Conservation (phyloP, 2,113 vertebrate species). For the Clarias magur region DNA sequence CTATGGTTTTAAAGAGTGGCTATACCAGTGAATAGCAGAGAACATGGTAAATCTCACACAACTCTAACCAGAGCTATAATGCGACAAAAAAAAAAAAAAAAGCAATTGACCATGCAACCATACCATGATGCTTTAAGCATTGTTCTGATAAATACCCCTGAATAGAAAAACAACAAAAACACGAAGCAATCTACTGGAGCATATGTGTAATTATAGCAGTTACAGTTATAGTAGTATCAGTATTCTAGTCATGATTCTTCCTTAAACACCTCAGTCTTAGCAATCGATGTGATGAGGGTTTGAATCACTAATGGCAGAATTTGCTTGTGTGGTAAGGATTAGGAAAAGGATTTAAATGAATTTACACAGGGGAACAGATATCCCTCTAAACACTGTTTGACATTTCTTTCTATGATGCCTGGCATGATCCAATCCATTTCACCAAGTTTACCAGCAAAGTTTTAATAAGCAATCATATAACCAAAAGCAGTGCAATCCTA, state of each 20-base stretch:
- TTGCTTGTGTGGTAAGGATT: constrained; percentile 4
- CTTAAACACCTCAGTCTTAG: not conserved
- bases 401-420: not conserved
- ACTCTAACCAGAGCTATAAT: not conserved
- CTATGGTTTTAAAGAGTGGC: not conserved
- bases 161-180: not conserved
- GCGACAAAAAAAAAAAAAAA: not conserved
- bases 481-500: not conserved
- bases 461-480: not conserved
- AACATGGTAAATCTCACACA: not conserved
- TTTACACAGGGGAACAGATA: constrained; percentile 19
- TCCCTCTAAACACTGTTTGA: constrained; percentile 14
- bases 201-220: not conserved
- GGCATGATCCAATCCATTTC: not conserved
- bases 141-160: not conserved
- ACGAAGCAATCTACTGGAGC: not conserved
- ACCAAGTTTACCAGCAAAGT: not conserved
- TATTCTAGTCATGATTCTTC: not conserved
- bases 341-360: not conserved
- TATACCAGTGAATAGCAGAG: not conserved
- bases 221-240: not conserved
- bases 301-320: constrained; percentile 22
- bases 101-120: not conserved
- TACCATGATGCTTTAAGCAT: not conserved
- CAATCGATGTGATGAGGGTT: constrained; percentile 24